Conservation (phyloP, 2,888 invertebrate genomes). For the Scaptomyza caliginosa region DNA sequence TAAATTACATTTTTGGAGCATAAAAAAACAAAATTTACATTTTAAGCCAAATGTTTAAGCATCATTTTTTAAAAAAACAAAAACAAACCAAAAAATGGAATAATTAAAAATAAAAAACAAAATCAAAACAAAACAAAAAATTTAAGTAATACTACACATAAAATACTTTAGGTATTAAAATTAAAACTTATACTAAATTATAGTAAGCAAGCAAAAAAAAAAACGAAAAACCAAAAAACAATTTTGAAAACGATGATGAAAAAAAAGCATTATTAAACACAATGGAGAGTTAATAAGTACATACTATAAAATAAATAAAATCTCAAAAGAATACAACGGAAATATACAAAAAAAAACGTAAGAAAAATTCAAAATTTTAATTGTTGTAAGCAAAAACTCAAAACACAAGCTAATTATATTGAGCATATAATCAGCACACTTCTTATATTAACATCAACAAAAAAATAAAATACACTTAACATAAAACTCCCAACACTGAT, state of each 20-base stretch:
- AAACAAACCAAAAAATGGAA: slow-evolving; percentile 23
- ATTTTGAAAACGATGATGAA: slow-evolving; percentile 48
- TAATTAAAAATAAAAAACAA: too few relatives aligned
- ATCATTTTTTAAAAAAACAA: slow-evolving; percentile 75
- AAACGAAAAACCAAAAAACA: slow-evolving; percentile 15
- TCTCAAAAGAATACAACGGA: slow-evolving; percentile 45
- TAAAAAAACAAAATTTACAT: slow-evolving; percentile 56
- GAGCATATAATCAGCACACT: slow-evolving; percentile 62
- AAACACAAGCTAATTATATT: slow-evolving; percentile 57
- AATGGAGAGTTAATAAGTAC: slow-evolving; percentile 34
- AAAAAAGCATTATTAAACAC: slow-evolving; percentile 51
- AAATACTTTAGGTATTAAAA: slow-evolving; percentile 76
- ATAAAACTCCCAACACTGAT: slow-evolving; percentile 25
- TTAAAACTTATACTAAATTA: slow-evolving; percentile 60
- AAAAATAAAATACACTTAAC: slow-evolving; percentile 28
- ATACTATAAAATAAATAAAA: slow-evolving; percentile 34
- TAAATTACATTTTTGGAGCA: slow-evolving; percentile 81
- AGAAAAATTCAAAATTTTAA: slow-evolving; percentile 80
- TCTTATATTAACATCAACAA: slow-evolving; percentile 54
- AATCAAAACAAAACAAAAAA: slow-evolving; percentile 30
- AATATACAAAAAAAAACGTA: slow-evolving; percentile 52
- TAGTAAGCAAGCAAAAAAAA: slow-evolving; percentile 54
- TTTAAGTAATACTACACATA: slow-evolving; percentile 57
- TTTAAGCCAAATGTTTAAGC: slow-evolving; percentile 79
- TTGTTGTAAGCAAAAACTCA: slow-evolving; percentile 77